Evolutionary conservation across 2,113 vertebrate genomes (phyloP).

Genomic region (Myanophis thanlyinensis): DNA sequence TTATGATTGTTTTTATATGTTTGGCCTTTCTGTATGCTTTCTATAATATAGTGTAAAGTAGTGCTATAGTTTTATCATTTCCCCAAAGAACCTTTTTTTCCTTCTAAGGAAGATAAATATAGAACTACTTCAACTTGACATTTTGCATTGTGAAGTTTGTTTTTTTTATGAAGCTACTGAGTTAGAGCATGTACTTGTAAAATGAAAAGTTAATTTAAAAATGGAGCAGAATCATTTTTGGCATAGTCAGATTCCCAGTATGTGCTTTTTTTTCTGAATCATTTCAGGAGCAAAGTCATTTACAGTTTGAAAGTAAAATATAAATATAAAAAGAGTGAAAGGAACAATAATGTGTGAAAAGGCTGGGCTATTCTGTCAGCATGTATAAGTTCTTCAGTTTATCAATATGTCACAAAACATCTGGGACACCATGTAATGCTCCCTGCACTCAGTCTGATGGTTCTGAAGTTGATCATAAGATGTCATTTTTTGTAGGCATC

Average conservation of each 20-base stretch:
- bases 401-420: conserved; percentile 43
- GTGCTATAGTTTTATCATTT: neutral
- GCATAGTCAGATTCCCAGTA: conserved; percentile 3
- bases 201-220: neutral
- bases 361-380: neutral
- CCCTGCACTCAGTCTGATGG: conserved; percentile 13
- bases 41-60: neutral
- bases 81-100: neutral
- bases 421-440: conserved; percentile 23
- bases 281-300: conserved; percentile 15
- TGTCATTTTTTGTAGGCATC: conserved; percentile 38
- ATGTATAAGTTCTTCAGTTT: conserved; percentile 33
- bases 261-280: conserved; percentile 14
- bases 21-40: neutral
- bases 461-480: conserved; percentile 39
- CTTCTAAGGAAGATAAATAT: neutral
- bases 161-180: neutral
- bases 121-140: neutral
- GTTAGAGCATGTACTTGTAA: conserved; percentile 8
- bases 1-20: neutral
- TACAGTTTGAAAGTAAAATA: neutral
- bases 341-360: neutral
- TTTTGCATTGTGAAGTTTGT: neutral
- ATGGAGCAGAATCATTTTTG: conserved; percentile 17
- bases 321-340: conserved; percentile 22